A percentile compares a stretch with the other conserved stretches of the same genome.
These are phyloP conservation scores for Psittacus erithacus DNA, from an alignment of 2,113 vertebrate species.

Conservation along the genomic window DNA sequence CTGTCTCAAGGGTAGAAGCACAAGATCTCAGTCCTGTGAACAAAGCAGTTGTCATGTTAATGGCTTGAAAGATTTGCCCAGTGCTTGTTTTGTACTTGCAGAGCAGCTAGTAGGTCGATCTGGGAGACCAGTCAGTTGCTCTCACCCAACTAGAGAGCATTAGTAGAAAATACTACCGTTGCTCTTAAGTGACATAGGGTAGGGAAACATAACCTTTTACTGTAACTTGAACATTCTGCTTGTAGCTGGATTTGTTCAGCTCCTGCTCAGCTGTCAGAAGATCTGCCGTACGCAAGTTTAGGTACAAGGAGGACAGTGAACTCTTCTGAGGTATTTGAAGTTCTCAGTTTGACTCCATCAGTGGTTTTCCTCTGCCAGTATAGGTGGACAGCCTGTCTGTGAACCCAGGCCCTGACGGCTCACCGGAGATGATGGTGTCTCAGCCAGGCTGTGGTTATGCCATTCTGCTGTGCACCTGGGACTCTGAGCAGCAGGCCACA, in stretches of 20 bases:
- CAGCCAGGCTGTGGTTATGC: slow-evolving; percentile 97
- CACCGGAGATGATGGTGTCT: slow-evolving; percentile 93
- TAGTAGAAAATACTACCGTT: not conserved
- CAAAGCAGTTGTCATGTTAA: not conserved
- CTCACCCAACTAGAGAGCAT: not conserved
- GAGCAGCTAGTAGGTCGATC: not conserved
- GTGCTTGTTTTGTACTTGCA: not conserved
- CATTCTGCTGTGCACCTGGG: slow-evolving; percentile 91
- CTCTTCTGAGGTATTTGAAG: not conserved
- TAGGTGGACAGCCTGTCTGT: slow-evolving; percentile 96
- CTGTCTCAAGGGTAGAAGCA: not conserved
- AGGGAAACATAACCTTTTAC: not conserved
- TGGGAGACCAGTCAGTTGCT: not conserved
- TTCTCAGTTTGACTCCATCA: not conserved
- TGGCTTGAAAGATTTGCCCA: not conserved
- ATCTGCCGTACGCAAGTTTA: not conserved
- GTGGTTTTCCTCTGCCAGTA: not conserved
- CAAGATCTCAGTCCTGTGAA: not conserved
- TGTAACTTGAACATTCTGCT: not conserved
- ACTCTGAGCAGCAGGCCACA: slow-evolving; percentile 64
- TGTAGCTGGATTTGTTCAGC: not conserved
- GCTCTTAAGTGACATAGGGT: not conserved
- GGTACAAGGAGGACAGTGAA: not conserved
- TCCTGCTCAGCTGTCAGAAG: not conserved
- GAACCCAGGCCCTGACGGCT: slow-evolving; percentile 85